Conservation (phyloP, 1,140 invertebrate species). For the Tetramorium parvispinum region DNA sequence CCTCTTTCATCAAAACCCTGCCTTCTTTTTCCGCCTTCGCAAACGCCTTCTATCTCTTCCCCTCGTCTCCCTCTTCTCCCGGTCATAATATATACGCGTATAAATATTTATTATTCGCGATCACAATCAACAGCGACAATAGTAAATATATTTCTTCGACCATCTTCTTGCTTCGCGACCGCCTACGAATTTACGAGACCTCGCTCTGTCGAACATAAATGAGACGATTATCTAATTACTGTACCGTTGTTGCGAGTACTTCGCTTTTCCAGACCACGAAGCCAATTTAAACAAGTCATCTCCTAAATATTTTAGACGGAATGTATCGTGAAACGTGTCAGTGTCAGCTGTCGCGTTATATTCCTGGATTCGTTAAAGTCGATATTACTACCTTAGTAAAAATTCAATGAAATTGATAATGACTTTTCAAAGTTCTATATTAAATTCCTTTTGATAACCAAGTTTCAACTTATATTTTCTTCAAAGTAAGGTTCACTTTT, state of each 20-base stretch:
- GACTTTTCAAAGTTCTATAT: constrained; percentile 24
- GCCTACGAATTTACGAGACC: neutral
- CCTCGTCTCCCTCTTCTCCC: neutral
- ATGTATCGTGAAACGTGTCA: neutral
- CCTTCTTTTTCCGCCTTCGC: constrained; percentile 42
- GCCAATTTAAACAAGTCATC: neutral
- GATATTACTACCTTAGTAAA: neutral
- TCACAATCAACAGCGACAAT: constrained; percentile 34
- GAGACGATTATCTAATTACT: constrained; percentile 28
- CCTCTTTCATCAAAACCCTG: constrained; percentile 38
- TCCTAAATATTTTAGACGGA: neutral
- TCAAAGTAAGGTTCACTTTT: constrained; percentile 28
- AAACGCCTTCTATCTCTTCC: neutral
- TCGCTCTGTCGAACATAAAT: constrained; percentile 1
- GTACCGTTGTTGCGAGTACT: neutral
- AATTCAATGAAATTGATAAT: constrained; percentile 15
- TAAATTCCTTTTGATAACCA: constrained; percentile 4
- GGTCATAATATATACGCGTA: neutral
- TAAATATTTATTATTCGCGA: constrained; percentile 49
- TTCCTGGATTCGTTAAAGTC: constrained; percentile 8
- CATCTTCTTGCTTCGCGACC: neutral
- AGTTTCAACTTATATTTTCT: neutral
- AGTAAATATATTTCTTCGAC: constrained; percentile 13
- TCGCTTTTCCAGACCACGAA: neutral
- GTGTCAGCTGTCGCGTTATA: neutral